A percentile compares a stretch with the other conserved stretches of the same genome.
These are phyloP conservation scores for Craterocephalus amniculus DNA, from an alignment of 2,797 vertebrate genomes.

Conservation along the genomic window DNA sequence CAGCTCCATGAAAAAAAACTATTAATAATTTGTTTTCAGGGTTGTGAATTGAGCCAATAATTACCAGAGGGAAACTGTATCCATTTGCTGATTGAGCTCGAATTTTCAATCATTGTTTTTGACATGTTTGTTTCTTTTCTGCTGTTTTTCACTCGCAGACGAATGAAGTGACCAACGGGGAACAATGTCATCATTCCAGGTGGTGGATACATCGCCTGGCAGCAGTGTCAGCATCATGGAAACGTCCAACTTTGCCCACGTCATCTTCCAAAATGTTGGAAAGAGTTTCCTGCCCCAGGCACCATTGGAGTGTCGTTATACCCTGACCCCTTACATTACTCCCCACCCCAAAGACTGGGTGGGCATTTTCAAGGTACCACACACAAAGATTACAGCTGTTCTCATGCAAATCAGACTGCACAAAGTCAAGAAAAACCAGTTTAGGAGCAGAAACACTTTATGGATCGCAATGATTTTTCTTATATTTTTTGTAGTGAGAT, in stretches of 20 bases:
- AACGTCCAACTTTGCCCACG: constrained; percentile 97
- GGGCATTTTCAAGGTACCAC: constrained; percentile 97
- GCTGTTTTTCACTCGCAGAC: constrained; percentile 46
- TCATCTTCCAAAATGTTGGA: constrained; percentile 98
- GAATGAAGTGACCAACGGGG: constrained; percentile 72
- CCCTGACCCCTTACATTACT: constrained; percentile 91
- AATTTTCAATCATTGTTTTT: not conserved
- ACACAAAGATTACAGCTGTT: constrained; percentile 5
- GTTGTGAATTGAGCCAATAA: not conserved
- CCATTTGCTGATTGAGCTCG: not conserved
- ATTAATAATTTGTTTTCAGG: not conserved
- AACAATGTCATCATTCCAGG: constrained; percentile 92
- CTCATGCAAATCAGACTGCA: constrained; percentile 19
- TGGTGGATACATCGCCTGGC: constrained; percentile 85
- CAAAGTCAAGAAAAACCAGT: constrained; percentile 6
- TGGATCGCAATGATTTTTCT: constrained; percentile 22
- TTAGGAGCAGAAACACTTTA: constrained; percentile 11
- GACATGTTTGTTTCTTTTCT: not conserved
- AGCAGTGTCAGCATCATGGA: constrained; percentile 86
- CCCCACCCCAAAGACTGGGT: constrained; percentile 98
- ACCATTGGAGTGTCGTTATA: constrained; percentile 95
- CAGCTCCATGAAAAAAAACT: too few relatives aligned
- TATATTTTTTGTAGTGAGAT: constrained; percentile 7
- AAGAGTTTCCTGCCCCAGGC: constrained; percentile 96
- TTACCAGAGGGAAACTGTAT: not conserved